Evolutionary conservation across 2,113 vertebrate species (phyloP).

Genomic region (Pipra filicauda): DNA sequence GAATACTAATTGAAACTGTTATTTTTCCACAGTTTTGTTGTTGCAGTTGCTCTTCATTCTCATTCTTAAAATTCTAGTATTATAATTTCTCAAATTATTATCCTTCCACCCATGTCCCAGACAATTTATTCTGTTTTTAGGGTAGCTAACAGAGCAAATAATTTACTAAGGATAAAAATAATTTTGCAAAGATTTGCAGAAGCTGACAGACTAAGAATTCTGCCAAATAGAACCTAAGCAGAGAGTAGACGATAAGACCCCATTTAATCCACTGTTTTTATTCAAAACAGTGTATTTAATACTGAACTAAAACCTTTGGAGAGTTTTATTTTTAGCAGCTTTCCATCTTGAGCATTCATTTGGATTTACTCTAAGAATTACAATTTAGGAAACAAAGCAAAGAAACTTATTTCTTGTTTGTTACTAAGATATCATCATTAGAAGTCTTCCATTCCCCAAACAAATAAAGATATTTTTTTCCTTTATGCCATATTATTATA

Average conservation of each 20-base stretch:
- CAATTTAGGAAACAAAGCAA: not conserved
- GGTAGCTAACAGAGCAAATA: slow-evolving; percentile 27
- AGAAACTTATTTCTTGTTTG: not conserved
- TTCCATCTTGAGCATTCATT: not conserved
- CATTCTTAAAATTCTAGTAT: not conserved
- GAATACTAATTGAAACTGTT: not conserved
- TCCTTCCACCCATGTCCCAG: not conserved
- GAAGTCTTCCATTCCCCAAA: not conserved
- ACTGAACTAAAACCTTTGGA: not conserved
- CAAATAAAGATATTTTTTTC: not conserved
- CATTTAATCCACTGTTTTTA: not conserved
- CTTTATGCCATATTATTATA: not conserved
- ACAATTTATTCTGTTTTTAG: slow-evolving; percentile 46
- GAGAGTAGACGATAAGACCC: slow-evolving; percentile 9
- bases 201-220: slow-evolving; percentile 9
- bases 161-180: slow-evolving; percentile 42
- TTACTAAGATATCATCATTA: not conserved
- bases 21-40: not conserved
- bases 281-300: slow-evolving; percentile 16
- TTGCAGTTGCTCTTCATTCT: not conserved
- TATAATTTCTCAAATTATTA: slow-evolving; percentile 14
- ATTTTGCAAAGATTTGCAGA: slow-evolving; percentile 36
- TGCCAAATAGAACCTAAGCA: not conserved
- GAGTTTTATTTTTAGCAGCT: slow-evolving; percentile 10
- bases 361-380: not conserved